Evolutionary conservation across 2,113 vertebrate species (phyloP).

Genomic region (zebrafish (Danio rerio)): GRCz12tu NC_133181.1:56455501-56456000

Average conservation of each 20-base stretch:
- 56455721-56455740: constrained; percentile 9
- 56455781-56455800: background rate
- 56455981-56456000: no score
- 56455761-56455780: background rate
- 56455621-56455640: constrained; percentile 26
- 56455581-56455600: background rate
- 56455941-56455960: no score
- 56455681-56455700: constrained; percentile 1
- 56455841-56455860: constrained; percentile 64
- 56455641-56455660: constrained; percentile 12
- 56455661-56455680: constrained; percentile 21
- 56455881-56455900: constrained; percentile 60
- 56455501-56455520: constrained; percentile 55
- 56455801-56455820: constrained; percentile 24
- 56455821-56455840: constrained; percentile 8
- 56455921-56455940: no score
- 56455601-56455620: background rate
- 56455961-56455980: no score
- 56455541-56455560: constrained; percentile 25
- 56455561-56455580: background rate
- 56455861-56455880: constrained; percentile 69
- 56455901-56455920: background rate
- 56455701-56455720: no score
- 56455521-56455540: constrained; percentile 42
- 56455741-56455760: constrained; percentile 2